Base-by-base conservation (phyloP, 2,797 vertebrate genomes). In the Coreius guichenoti region DNA sequence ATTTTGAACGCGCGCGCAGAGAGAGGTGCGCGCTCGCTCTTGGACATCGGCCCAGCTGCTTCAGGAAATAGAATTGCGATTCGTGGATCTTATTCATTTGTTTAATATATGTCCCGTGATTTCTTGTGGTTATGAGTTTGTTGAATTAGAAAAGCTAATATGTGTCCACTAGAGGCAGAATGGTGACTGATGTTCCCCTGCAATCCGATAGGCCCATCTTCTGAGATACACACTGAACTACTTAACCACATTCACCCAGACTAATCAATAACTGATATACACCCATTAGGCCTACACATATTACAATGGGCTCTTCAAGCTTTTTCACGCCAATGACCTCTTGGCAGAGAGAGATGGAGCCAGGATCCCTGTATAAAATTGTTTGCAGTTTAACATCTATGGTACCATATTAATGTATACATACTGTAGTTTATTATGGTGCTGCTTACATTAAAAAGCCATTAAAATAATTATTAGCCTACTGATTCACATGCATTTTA, bases 111-210 rank as follows among this genome's bases (percentile, higher is more conserved):
- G 33, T 56, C 36, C 8, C 8, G 9, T 63, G 36, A 29, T 45
- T 80, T 80, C 7, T 29, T 61, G 5, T 65, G 5, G 12, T 73
- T 73, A 63, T 56, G 23, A 36, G 8, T 75, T 63, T 47, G 19
- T n/a, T 61, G 14, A 63, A 47, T 63, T 36, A 51, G 3, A 65
- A 75, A 21, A 29, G 7, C 11, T 51, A 67, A 16, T 36, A 26
- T 17, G 29, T 83, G 9, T 39, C 45, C 11, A 36, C 39, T 21
- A 3, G 14, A 73, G 14, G 29, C 29, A 16, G 56, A 49, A 19
- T 29, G 26, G 63, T 49, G 36, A 83, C 58, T 29, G 31, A 68
- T 76, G 23, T 76, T 19, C 9, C 31, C 61, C 33, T 68, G 81
- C 29, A 36, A 49, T 65, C 43, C 81, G 75, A 75, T 49, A n/a